Conservation (phyloP, 2,797 vertebrate genomes). For the Neoniphon sammara region DNA sequence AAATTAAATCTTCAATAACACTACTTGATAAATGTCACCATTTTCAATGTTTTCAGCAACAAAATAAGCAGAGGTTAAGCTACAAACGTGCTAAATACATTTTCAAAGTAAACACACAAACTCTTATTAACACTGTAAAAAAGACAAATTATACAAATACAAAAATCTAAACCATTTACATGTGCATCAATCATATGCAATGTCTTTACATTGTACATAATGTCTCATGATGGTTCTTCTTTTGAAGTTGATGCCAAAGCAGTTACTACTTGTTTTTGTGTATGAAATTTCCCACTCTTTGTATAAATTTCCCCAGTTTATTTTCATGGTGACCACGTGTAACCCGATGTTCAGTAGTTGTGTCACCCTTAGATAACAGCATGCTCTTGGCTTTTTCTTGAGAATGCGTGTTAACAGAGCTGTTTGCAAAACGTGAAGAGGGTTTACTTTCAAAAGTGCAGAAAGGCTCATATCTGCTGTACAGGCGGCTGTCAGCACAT, state of each 20-base stretch:
- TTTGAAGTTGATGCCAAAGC: not conserved
- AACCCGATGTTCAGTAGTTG: slow-evolving; percentile 65
- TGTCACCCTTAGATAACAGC: slow-evolving; percentile 72
- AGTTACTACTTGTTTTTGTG: slow-evolving; percentile 86
- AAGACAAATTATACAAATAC: slow-evolving; percentile 4
- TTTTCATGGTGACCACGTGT: slow-evolving; percentile 88
- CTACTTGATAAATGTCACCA: no score
- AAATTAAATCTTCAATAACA: no score
- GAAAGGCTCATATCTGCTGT: slow-evolving; percentile 91
- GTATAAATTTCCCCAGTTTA: slow-evolving; percentile 93
- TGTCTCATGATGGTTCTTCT: not conserved
- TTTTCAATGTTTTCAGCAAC: no score
- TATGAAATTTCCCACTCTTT: slow-evolving; percentile 89
- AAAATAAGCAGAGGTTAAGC: not conserved
- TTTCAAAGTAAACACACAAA: slow-evolving; percentile 2
- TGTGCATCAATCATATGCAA: slow-evolving; percentile 14
- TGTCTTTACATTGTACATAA: not conserved
- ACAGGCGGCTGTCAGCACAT: slow-evolving; percentile 80
- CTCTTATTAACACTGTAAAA: slow-evolving; percentile 18
- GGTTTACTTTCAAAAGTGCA: slow-evolving; percentile 83
- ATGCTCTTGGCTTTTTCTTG: slow-evolving; percentile 80
- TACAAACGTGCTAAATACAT: slow-evolving; percentile 38
- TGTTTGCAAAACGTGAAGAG: not conserved
- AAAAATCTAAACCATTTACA: slow-evolving; percentile 1
- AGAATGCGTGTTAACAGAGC: slow-evolving; percentile 56